These are phyloP conservation scores for Stigmatopora argus DNA, from an alignment of 2,113 vertebrate species.

Conservation along the genomic window DNA sequence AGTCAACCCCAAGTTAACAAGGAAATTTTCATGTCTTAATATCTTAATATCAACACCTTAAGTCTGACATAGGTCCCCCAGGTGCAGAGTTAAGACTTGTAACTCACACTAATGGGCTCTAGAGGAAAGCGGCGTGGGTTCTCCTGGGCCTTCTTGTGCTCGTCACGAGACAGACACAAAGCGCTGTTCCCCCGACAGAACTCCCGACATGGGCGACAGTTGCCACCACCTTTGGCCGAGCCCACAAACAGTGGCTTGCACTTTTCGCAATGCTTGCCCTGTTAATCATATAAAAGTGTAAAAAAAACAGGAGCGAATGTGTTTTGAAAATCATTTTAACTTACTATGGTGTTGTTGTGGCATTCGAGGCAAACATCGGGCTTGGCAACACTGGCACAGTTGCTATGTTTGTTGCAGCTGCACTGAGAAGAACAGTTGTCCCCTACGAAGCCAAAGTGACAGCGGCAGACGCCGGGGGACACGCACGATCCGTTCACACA, in stretches of 20 bases:
- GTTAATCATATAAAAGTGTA: slow-evolving; percentile 8
- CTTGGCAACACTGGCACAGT: slow-evolving; percentile 76
- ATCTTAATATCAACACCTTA: neutral
- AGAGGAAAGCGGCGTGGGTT: slow-evolving; percentile 73
- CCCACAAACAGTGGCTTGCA: slow-evolving; percentile 86
- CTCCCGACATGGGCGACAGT: slow-evolving; percentile 79
- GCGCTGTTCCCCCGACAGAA: slow-evolving; percentile 84
- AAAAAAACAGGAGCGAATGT: neutral
- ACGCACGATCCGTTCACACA: slow-evolving; percentile 85
- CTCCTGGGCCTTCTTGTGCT: slow-evolving; percentile 71
- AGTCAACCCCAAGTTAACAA: neutral
- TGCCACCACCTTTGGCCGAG: slow-evolving; percentile 78
- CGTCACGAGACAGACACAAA: slow-evolving; percentile 79
- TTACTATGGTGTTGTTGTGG: slow-evolving; percentile 83
- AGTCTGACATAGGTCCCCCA: neutral
- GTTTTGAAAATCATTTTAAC: neutral
- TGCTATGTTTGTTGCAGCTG: slow-evolving; percentile 87
- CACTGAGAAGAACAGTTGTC: slow-evolving; percentile 87
- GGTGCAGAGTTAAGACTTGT: neutral
- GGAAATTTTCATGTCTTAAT: neutral
- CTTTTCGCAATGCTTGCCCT: slow-evolving; percentile 87
- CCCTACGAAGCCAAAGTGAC: slow-evolving; percentile 87
- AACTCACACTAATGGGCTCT: slow-evolving; percentile 71
- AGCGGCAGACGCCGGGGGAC: slow-evolving; percentile 81
- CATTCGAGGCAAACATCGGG: slow-evolving; percentile 81